These are phyloP conservation scores for Chouioia cunea DNA, from an alignment of 2,888 invertebrate species.

Conservation along the genomic window DNA sequence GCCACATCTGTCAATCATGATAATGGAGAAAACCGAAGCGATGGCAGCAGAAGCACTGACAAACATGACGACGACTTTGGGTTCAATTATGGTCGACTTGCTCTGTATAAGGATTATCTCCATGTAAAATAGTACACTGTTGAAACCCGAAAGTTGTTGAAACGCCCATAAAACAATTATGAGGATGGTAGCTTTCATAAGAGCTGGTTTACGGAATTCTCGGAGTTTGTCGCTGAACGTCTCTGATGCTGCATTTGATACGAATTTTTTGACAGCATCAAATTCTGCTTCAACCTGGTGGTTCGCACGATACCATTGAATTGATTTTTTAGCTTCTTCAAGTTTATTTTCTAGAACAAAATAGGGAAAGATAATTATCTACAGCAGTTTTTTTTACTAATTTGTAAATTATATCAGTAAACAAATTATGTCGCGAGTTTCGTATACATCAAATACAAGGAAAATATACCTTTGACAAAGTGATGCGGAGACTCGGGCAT, in stretches of 20 bases:
- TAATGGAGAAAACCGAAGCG: slow-evolving; percentile 54
- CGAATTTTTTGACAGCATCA: slow-evolving; percentile 36
- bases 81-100: slow-evolving; percentile 52
- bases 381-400: too few relatives aligned
- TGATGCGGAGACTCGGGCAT: slow-evolving; percentile 62
- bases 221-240: slow-evolving; percentile 31
- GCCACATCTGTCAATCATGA: slow-evolving; percentile 59
- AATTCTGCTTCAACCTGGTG: slow-evolving; percentile 33
- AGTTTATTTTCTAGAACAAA: slow-evolving; percentile 20
- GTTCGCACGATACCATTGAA: slow-evolving; percentile 40
- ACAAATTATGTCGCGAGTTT: too few relatives aligned
- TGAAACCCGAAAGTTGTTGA: slow-evolving; percentile 59
- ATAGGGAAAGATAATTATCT: neutral
- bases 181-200: slow-evolving; percentile 54
- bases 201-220: slow-evolving; percentile 26
- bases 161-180: slow-evolving; percentile 55
- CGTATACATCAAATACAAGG: too few relatives aligned
- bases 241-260: neutral
- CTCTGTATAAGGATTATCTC: slow-evolving; percentile 59
- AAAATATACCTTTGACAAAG: slow-evolving; percentile 35
- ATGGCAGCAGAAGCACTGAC: slow-evolving; percentile 54
- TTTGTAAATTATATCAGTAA: too few relatives aligned
- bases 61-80: slow-evolving; percentile 58
- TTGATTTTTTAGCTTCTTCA: slow-evolving; percentile 34
- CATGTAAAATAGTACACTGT: slow-evolving; percentile 60